Evolutionary conservation across 1,140 invertebrate species (phyloP).

Genomic region (Pygmarrhopalites habei): DNA sequence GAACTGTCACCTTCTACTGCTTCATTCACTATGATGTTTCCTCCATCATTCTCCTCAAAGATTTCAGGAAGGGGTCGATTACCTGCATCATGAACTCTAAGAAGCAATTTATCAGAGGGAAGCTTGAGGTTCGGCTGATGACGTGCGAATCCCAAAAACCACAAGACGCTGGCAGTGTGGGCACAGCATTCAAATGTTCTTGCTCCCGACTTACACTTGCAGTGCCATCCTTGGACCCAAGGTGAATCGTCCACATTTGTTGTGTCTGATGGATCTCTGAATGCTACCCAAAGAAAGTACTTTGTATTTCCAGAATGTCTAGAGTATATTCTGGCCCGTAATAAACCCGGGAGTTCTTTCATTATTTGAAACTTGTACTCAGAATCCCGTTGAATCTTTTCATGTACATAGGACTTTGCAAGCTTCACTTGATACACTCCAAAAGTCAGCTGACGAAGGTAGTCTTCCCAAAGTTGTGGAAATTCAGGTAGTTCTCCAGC

Average conservation of each 20-base stretch:
- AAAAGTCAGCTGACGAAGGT: not conserved
- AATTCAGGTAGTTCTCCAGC: not conserved
- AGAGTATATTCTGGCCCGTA: conserved; percentile 8
- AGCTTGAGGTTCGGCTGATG: not conserved
- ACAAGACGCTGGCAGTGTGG: conserved; percentile 15
- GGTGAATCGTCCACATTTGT: not conserved
- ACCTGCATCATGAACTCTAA: too few relatives aligned
- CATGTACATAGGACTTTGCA: not conserved
- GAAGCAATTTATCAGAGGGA: too few relatives aligned
- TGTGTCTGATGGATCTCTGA: not conserved
- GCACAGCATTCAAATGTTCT: conserved; percentile 13
- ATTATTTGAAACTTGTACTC: not conserved
- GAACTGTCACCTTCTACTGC: too few relatives aligned
- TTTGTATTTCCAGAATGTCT: not conserved
- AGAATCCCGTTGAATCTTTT: not conserved
- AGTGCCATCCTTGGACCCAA: conserved; percentile 11
- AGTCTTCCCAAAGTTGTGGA: not conserved
- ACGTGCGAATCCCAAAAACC: conserved; percentile 8
- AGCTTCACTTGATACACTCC: conserved; percentile 7
- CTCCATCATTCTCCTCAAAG: too few relatives aligned
- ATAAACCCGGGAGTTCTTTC: not conserved
- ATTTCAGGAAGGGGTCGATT: too few relatives aligned
- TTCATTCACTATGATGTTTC: too few relatives aligned
- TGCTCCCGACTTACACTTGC: conserved; percentile 23
- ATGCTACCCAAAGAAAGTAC: conserved; percentile 14